A percentile compares a stretch with the other conserved stretches of the same genome.
Evolutionary conservation across 1,140 invertebrate genomes (phyloP).

Genomic region (Trachelipus rathkii): DNA sequence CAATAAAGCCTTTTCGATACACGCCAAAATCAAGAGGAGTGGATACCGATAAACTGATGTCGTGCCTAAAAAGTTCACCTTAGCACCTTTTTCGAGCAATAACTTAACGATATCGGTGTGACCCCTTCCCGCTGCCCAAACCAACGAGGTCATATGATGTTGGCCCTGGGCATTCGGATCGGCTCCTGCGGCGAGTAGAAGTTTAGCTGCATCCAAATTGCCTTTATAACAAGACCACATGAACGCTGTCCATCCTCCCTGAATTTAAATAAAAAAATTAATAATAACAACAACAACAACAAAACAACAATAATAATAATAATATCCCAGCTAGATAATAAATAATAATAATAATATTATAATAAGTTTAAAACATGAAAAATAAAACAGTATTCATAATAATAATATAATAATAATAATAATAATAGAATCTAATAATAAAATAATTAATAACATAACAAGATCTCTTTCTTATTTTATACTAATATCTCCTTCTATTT

Average conservation of each 20-base stretch:
- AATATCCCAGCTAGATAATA: too few species aligned
- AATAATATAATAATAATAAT: too few species aligned
- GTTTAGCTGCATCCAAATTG: slow-evolving; percentile 67
- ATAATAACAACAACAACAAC: neutral
- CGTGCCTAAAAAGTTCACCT: slow-evolving; percentile 86
- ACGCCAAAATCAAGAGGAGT: slow-evolving; percentile 87
- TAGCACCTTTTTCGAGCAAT: slow-evolving; percentile 77
- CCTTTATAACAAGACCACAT: slow-evolving; percentile 98
- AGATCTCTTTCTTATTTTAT: too few species aligned
- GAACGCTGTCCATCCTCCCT: slow-evolving; percentile 93
- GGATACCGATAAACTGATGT: slow-evolving; percentile 55
- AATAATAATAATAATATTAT: neutral
- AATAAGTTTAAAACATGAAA: neutral
- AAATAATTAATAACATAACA: too few species aligned
- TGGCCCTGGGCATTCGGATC: slow-evolving; percentile 94
- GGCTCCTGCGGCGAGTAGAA: slow-evolving; percentile 81
- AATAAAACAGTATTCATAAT: too few species aligned
- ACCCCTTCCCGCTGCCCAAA: slow-evolving; percentile 90
- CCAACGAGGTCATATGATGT: slow-evolving; percentile 86
- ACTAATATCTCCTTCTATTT: too few species aligned
- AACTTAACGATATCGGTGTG: slow-evolving; percentile 76
- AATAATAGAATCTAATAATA: too few species aligned
- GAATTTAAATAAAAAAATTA: too few species aligned
- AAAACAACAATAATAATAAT: too few species aligned
- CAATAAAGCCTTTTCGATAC: slow-evolving; percentile 79